phyloP scores from a whole-genome alignment of 2,888 invertebrate species.

The Acanthosoma haemorrhoidale region DNA sequence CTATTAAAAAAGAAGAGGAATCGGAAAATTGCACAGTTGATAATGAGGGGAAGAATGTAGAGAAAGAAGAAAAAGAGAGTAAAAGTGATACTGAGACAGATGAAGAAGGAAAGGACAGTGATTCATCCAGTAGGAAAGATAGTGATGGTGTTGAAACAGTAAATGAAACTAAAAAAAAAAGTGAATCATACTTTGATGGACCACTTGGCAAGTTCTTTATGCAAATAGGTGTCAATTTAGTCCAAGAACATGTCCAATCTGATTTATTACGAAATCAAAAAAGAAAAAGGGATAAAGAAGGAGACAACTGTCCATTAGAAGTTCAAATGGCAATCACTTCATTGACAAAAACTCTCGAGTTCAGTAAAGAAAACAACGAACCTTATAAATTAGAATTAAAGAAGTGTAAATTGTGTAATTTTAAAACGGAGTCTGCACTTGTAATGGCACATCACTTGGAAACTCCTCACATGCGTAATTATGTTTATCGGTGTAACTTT shows the following conservation, averaged over 20 bases:
- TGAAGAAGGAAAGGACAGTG: conserved; percentile 42
- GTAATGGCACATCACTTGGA: conserved; percentile 83
- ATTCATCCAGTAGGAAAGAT: conserved; percentile 41
- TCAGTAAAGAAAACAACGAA: conserved; percentile 78
- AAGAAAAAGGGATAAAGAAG: conserved; percentile 70
- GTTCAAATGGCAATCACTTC: conserved; percentile 75
- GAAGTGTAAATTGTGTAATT: conserved; percentile 83
- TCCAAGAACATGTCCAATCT: conserved; percentile 89
- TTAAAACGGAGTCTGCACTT: conserved; percentile 78
- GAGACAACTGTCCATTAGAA: conserved; percentile 56
- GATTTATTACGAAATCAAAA: conserved; percentile 83
- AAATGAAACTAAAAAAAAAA: conserved; percentile 46
- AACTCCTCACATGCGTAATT: conserved; percentile 85
- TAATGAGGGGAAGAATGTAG: conserved; percentile 39
- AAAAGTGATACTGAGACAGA: conserved; percentile 43
- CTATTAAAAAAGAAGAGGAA: conserved; percentile 41
- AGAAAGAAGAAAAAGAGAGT: conserved; percentile 44
- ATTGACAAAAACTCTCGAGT: conserved; percentile 76
- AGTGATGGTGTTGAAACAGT: conserved; percentile 37
- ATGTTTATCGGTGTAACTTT: conserved; percentile 68
- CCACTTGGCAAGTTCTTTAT: conserved; percentile 85
- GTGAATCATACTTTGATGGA: conserved; percentile 73
- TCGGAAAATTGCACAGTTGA: conserved; percentile 43
- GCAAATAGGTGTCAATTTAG: conserved; percentile 83
- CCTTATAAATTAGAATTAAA: conserved; percentile 68